Evolutionary conservation across 1,140 invertebrate species (phyloP), one percentile per base, ranked within the genome.

Genomic region (Leptoteleia sp.): DNA sequence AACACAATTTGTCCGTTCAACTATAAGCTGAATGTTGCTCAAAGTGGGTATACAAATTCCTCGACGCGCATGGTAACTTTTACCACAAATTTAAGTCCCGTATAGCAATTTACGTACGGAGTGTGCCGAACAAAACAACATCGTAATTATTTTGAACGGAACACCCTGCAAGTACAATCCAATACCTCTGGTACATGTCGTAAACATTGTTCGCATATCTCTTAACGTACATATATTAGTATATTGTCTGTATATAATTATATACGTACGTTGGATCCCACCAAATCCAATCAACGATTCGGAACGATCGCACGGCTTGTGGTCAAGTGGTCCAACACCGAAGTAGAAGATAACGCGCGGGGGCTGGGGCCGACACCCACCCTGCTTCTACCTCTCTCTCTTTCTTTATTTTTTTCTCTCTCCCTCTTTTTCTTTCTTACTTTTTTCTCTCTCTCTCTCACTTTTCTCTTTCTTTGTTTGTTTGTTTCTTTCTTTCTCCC

Each of bases 221-320:
- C 75, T 81, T 75, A 57, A 73, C 61, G 72, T 70, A 73, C 71
- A 76, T 79, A 79, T 70, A 64, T 79, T 76, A 71, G 52, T 77
- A 70, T 68, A 73, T n/a, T 76, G 5, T 79, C 25, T 78, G 50
- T 62, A 73, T 76, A 86, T 82, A n/a, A 83, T 85, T 61, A 84
- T 84, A 83, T 85, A 85, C 83, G 83, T 85, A 86, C 84, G 83
- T 85, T 86, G 82, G 82, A 86, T 86, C 81, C 84, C 83, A 84
- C 81, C 84, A 84, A 85, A 87, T 85, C 85, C 84, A 87, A 87
- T 87, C 81, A 84, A 84, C 82, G 84, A 87, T 80, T 85, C 82
- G 80, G 83, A 85, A 83, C 73, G 79, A 84, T 83, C 77, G 82
- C 61, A 81, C 79, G 79, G 80, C 84, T 86, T 83, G 84, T 80